These are phyloP conservation scores for Leptinotarsa haldemani DNA, from an alignment of 2,888 invertebrate species.

Conservation along the genomic window DNA sequence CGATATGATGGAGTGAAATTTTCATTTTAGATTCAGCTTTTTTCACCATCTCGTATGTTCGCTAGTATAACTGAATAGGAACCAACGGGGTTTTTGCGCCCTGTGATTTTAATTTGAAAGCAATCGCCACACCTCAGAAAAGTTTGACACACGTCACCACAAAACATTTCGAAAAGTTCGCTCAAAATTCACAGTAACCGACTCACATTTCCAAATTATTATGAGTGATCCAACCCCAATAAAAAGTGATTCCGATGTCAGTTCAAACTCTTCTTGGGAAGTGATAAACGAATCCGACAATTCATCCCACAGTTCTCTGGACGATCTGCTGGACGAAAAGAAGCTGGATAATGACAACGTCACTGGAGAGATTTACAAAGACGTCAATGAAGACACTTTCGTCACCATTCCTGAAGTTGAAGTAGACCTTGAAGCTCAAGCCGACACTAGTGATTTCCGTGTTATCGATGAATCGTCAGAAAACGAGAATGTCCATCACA, in stretches of 20 bases:
- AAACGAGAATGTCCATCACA: conserved; percentile 24
- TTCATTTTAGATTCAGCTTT: no score
- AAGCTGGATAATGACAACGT: conserved; percentile 22
- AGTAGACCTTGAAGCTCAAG: not conserved
- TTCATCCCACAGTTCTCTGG: conserved; percentile 35
- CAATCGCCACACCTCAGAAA: conserved; percentile 30
- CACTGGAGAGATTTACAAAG: not conserved
- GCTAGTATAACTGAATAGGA: not conserved
- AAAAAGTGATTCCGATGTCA: conserved; percentile 55
- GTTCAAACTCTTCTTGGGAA: conserved; percentile 59
- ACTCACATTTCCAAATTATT: conserved; percentile 36
- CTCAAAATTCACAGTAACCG: conserved; percentile 42
- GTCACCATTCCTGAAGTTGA: conserved; percentile 30
- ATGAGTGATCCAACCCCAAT: conserved; percentile 43
- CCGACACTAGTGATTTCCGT: not conserved
- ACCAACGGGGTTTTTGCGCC: not conserved
- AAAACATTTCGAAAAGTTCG: conserved; percentile 30
- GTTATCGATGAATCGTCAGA: conserved; percentile 18
- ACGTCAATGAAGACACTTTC: conserved; percentile 28
- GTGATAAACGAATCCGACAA: conserved; percentile 40
- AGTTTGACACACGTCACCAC: conserved; percentile 39
- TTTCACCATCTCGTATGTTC: no score
- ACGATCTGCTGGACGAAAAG: conserved; percentile 30
- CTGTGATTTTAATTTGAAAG: not conserved
- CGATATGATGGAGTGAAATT: no score